phyloP scores from a whole-genome alignment of 1,140 invertebrate species.

The Drosophila saltans region DNA sequence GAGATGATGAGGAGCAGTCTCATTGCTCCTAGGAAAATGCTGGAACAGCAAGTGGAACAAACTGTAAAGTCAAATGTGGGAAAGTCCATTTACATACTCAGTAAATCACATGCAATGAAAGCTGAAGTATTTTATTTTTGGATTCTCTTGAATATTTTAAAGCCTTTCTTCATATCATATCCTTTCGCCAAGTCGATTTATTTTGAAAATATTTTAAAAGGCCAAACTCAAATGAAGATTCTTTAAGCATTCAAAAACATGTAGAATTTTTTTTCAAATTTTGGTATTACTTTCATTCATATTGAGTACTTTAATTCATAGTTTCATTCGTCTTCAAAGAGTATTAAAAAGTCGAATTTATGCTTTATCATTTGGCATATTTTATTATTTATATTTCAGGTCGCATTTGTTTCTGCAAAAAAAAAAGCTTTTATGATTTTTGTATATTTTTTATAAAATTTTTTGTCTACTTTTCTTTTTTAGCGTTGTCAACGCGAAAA shows the following conservation, averaged over 20 bases:
- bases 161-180: too few relatives aligned
- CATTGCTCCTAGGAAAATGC: not conserved
- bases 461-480: not conserved
- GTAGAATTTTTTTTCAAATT: too few relatives aligned
- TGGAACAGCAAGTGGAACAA: not conserved
- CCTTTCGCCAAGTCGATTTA: too few relatives aligned
- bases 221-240: too few relatives aligned
- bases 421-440: slow-evolving; percentile 2
- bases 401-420: not conserved
- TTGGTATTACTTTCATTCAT: too few relatives aligned
- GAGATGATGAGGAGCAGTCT: not conserved
- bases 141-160: too few relatives aligned
- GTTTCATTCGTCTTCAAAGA: not conserved
- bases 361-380: not conserved
- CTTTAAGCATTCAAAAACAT: too few relatives aligned
- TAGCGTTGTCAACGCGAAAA: slow-evolving; percentile 2
- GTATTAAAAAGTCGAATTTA: not conserved
- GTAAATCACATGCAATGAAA: too few relatives aligned
- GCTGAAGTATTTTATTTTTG: too few relatives aligned
- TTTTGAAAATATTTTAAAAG: too few relatives aligned
- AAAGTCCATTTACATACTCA: too few relatives aligned
- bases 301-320: too few relatives aligned
- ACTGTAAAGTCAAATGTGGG: not conserved
- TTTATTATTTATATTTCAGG: slow-evolving; percentile 3
- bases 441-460: not conserved